phyloP scores from a whole-genome alignment of 1,140 invertebrate species.

The Brachionus manjavacas region DNA sequence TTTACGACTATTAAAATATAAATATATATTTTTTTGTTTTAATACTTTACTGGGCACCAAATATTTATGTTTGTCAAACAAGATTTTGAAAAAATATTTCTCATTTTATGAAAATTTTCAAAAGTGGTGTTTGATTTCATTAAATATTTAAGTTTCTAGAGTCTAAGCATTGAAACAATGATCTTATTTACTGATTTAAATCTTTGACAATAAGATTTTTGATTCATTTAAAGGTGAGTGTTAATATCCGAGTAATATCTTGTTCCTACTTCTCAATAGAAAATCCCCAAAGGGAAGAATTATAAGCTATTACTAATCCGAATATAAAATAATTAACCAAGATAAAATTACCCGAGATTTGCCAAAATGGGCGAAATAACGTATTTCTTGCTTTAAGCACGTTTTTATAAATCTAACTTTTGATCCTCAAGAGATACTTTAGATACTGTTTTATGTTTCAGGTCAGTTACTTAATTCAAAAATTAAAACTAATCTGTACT shows the following conservation, averaged over 20 bases:
- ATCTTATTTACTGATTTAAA: conserved; percentile 25
- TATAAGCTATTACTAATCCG: conserved; percentile 17
- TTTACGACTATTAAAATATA: background rate
- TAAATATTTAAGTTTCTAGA: conserved; percentile 19
- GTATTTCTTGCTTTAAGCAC: conserved; percentile 2
- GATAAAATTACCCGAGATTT: conserved; percentile 8
- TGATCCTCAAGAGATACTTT: conserved; percentile 10
- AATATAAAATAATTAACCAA: conserved; percentile 14
- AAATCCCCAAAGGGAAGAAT: conserved; percentile 17
- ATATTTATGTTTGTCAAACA: conserved; percentile 36
- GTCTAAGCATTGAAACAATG: background rate
- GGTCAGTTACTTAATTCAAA: conserved; percentile 24
- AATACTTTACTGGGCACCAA: background rate
- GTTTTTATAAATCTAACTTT: background rate
- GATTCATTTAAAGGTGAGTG: background rate
- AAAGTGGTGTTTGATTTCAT: conserved; percentile 35
- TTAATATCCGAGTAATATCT: background rate
- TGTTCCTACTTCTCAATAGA: background rate
- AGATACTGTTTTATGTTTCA: background rate
- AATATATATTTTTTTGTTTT: conserved; percentile 24
- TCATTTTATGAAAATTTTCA: background rate
- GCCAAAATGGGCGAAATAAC: background rate
- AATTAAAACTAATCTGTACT: background rate
- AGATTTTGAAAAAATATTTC: background rate
- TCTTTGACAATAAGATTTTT: conserved; percentile 31